Evolutionary conservation across 2,888 invertebrate genomes (phyloP), one percentile per base, ranked within the genome.

Genomic region (Candidula unifasciata): DNA sequence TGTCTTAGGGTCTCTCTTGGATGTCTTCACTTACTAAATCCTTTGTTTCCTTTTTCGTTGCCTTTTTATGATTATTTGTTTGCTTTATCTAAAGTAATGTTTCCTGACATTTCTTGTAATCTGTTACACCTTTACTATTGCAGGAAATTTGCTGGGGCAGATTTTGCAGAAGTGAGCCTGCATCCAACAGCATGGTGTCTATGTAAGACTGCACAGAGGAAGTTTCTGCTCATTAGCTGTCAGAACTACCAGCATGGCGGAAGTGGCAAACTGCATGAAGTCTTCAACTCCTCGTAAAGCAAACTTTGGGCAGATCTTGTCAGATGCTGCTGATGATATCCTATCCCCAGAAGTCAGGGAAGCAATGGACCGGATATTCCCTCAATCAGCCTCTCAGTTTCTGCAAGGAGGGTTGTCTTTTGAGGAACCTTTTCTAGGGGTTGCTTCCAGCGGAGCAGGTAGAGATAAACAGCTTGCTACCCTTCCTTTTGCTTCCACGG

Each of bases 311-410:
- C 37, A 74, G n/a, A 44, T 74, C 37, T 30, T 64, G 10, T 10
- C 68, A 35, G 84, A 80, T 24, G 44, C 73, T 33, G 71, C 83
- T 24, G 78, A 83, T n/a, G 16, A 2, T 8, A 44, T 27, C 37
- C 52, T 80, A 3, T 83, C 83, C 21, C 83, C 77, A 27, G 37
- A 37, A 24, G 60, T 82, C 18, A 66, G 44, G 54, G 83, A 83
- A 24, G 77, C 68, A 8, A 83, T 77, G 76, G 83, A 83, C 30
- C 52, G 54, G 8, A 66, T 77, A 27, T 66, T 77, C 2, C 83
- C 83, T 5, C n/a, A 27, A 16, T 27, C 68, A 35, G 37, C 52
- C 3, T 16, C 73, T 37, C 37, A 52, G 27, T 35, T 44, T 35
- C n/a, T 44, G 5, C 73, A 73, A 21, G 73, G 52, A 2, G 37